Percentiles rank a stretch among this genome's conserved stretches.
Conservation (phyloP, 2,113 vertebrate genomes). For the Mobula birostris region DNA sequence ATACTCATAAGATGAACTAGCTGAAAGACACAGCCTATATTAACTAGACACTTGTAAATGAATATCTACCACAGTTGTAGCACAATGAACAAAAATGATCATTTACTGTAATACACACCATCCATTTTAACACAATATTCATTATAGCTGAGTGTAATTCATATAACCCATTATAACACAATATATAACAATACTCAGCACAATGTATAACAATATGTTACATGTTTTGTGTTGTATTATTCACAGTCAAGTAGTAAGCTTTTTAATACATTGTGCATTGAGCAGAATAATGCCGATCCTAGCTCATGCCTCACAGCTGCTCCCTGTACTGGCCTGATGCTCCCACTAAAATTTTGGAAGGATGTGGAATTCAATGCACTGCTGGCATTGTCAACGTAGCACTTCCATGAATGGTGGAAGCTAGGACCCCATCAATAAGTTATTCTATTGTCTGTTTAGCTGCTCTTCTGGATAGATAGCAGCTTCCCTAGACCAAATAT, state of each 20-base stretch:
- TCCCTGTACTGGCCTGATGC: too few relatives aligned
- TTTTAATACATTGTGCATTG: background rate
- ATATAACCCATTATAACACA: background rate
- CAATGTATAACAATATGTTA: background rate
- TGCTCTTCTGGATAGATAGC: too few relatives aligned
- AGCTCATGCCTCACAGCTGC: too few relatives aligned
- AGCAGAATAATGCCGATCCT: too few relatives aligned
- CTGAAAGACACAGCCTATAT: background rate
- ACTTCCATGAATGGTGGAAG: too few relatives aligned
- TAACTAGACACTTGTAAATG: background rate
- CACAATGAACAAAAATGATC: background rate
- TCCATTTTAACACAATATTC: background rate
- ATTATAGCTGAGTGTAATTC: background rate
- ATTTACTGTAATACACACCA: background rate
- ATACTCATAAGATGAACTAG: constrained; percentile 5
- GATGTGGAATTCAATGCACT: too few relatives aligned
- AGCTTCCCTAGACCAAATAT: too few relatives aligned
- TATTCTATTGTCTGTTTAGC: too few relatives aligned
- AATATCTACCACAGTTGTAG: background rate
- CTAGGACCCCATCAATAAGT: too few relatives aligned
- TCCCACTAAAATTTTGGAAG: too few relatives aligned
- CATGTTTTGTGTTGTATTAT: background rate
- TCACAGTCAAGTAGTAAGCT: too few relatives aligned
- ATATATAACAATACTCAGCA: background rate
- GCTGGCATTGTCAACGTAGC: too few relatives aligned